Evolutionary conservation across 1,140 invertebrate genomes (phyloP).

Genomic region (Whitmania pigra): DNA sequence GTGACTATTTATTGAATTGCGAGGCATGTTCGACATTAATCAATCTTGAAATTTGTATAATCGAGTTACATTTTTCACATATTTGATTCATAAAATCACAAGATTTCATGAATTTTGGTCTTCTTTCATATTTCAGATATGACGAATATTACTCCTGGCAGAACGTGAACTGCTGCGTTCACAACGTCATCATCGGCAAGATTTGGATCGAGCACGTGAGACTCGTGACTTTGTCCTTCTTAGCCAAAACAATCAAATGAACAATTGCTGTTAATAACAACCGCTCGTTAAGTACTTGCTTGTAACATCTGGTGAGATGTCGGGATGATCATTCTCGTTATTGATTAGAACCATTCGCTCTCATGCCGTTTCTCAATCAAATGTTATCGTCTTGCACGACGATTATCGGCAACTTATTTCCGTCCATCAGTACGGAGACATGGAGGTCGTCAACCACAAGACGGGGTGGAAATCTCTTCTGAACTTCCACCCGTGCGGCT

Average conservation of each 20-base stretch:
- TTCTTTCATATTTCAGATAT: slow-evolving; percentile 30
- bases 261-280: no score
- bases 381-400: background rate
- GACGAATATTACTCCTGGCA: slow-evolving; percentile 84
- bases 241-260: background rate
- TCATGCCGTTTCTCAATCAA: no score
- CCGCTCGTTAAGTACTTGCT: no score
- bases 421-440: slow-evolving; percentile 55
- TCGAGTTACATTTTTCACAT: background rate
- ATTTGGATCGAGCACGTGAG: slow-evolving; percentile 82
- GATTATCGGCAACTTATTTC: no score
- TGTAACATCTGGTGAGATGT: no score
- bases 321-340: no score
- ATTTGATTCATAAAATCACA: background rate
- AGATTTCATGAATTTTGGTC: background rate
- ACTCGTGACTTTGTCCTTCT: background rate
- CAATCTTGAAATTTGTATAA: background rate
- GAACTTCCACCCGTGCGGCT: slow-evolving; percentile 76
- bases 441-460: slow-evolving; percentile 71
- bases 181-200: slow-evolving; percentile 91
- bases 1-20: no score
- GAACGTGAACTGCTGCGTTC: slow-evolving; percentile 86
- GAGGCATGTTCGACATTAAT: no score
- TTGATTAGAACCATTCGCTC: no score
- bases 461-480: slow-evolving; percentile 61